These are phyloP conservation scores for Oxystoma pomonae DNA, from an alignment of 2,888 invertebrate species.

Conservation along the genomic window DNA sequence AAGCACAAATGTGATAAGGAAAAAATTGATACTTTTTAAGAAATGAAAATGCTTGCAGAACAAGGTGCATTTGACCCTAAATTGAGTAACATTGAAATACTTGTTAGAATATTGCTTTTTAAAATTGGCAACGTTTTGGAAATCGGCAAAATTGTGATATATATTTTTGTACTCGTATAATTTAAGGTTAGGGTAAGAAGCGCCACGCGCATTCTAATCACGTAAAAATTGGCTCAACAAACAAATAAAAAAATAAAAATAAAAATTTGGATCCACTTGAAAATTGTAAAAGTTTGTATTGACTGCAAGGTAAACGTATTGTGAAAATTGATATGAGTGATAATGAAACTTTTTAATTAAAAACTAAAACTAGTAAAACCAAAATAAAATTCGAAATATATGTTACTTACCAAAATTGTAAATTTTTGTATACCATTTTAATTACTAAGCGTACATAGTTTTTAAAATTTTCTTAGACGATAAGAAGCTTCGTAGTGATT, in stretches of 20 bases:
- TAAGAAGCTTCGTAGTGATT: slow-evolving; percentile 20
- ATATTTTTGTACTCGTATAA: slow-evolving; percentile 35
- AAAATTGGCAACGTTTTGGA: slow-evolving; percentile 30
- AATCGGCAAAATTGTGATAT: slow-evolving; percentile 41
- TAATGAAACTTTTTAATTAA: slow-evolving; percentile 16
- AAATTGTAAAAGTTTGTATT: slow-evolving; percentile 3
- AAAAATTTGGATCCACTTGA: slow-evolving; percentile 3
- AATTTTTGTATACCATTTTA: slow-evolving; percentile 34
- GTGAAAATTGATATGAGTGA: slow-evolving; percentile 32
- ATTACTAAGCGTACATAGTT: slow-evolving; percentile 21
- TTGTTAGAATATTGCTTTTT: slow-evolving; percentile 13
- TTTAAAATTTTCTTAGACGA: slow-evolving; percentile 26
- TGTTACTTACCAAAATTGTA: too few relatives aligned
- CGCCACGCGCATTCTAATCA: slow-evolving; percentile 27
- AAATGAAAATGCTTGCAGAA: background rate
- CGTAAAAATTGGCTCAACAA: slow-evolving; percentile 35
- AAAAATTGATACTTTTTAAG: too few relatives aligned
- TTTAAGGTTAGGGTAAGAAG: slow-evolving; percentile 27
- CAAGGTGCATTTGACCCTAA: slow-evolving; percentile 12
- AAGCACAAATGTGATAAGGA: background rate
- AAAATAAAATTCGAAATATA: too few relatives aligned
- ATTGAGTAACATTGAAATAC: slow-evolving; percentile 18
- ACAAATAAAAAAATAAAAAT: slow-evolving; percentile 7
- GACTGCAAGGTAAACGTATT: slow-evolving; percentile 24
- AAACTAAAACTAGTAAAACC: background rate